These are phyloP conservation scores for Polydrusus tereticollis DNA, from an alignment of 2,888 invertebrate species.

Conservation along the genomic window DNA sequence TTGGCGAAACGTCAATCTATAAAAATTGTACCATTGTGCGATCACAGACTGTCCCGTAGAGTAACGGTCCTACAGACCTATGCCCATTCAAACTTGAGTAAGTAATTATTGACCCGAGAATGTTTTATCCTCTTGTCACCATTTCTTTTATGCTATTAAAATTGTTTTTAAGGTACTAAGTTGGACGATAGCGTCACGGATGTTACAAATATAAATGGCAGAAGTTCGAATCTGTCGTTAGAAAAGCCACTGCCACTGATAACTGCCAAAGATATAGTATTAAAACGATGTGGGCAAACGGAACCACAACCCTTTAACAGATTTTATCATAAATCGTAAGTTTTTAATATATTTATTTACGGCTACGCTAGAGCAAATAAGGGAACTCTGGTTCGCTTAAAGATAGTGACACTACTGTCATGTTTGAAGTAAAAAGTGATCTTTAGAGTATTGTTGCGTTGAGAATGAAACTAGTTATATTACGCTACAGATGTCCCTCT, in stretches of 20 bases:
- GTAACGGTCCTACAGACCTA: constrained; percentile 26
- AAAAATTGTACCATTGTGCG: constrained; percentile 23
- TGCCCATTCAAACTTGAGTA: constrained; percentile 26
- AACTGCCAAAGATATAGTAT: constrained; percentile 66
- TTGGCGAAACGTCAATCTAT: constrained; percentile 21
- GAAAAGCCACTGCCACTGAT: constrained; percentile 10
- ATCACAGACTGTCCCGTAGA: constrained; percentile 4
- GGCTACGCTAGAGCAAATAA: too few relatives aligned
- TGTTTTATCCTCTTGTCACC: background rate
- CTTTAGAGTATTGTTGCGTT: too few relatives aligned
- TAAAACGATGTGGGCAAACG: constrained; percentile 78
- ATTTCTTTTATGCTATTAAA: background rate
- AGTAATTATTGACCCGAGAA: background rate
- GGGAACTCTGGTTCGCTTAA: too few relatives aligned
- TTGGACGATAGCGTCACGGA: constrained; percentile 3
- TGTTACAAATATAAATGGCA: background rate
- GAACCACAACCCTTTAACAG: constrained; percentile 74
- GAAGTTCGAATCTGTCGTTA: background rate
- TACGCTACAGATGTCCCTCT: too few relatives aligned
- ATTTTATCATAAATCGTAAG: constrained; percentile 76
- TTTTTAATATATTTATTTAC: background rate
- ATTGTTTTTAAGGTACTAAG: constrained; percentile 6
- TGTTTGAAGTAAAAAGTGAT: too few relatives aligned
- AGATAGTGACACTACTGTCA: too few relatives aligned
- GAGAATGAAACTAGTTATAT: too few relatives aligned